Base-by-base conservation (phyloP, 1,140 invertebrate genomes). In the Philopotamus ludificatus region DNA sequence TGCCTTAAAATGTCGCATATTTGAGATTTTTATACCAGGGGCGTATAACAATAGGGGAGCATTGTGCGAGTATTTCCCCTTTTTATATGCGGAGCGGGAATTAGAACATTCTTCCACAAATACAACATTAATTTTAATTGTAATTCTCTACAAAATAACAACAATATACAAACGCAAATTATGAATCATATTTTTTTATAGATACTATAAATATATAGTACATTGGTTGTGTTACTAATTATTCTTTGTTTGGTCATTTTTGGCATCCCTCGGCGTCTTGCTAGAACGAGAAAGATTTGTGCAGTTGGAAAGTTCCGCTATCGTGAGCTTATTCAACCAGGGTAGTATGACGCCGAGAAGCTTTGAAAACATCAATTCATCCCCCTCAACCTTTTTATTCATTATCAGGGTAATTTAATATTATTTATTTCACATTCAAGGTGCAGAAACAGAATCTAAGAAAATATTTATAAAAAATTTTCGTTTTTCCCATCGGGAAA, bases 281-380 rank as follows among this genome's bases (percentile, higher is more conserved):
- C 45, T 70, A 70, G 68, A 65, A 70, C n/a, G 65, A 70, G 65
- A 67, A 65, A 70, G 68, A 57, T 67, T 62, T 20, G 58, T 47
- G 42, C 26, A 47, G 23, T 49, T 28, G 45, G 57, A 58, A 67
- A 70, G 68, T 67, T 70, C 60, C 51, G 62, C 68, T 67, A 57
- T 65, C 59, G 51, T 67, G 68, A 70, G 65, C 65, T 70, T 70
- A 70, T 67, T 64, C 45, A 70, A 76, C 71, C 65, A 74, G 75
- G 73, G 70, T 42, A 54, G 1, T 42, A 76, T 71, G 18, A 25
- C 47, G 7, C 34, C 34, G n/a, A n/a, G n/a, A n/a, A n/a, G n/a
- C n/a, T n/a, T n/a, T n/a, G n/a, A n/a, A n/a, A n/a, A n/a, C n/a
- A n/a, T n/a, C n/a, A n/a, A n/a, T n/a, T n/a, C n/a, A n/a, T n/a